These are phyloP conservation scores for Melitaea athalia DNA, from an alignment of 2,888 invertebrate species.

Conservation along the genomic window DNA sequence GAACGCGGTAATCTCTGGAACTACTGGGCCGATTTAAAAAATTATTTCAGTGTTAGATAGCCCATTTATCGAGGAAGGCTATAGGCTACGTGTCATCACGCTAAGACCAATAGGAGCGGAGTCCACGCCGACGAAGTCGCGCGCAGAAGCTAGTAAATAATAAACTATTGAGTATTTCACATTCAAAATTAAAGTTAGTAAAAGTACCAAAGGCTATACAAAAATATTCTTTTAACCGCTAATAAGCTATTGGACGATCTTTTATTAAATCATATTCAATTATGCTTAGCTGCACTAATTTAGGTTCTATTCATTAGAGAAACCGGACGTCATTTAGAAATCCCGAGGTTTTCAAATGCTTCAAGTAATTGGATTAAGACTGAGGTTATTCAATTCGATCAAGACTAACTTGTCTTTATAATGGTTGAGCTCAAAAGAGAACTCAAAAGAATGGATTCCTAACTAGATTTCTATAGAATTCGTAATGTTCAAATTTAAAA, in stretches of 20 bases:
- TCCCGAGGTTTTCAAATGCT: conserved; percentile 26
- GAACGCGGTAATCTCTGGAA: too few species aligned
- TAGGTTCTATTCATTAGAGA: conserved; percentile 31
- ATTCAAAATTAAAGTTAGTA: background rate
- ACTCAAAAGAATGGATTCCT: conserved; percentile 6
- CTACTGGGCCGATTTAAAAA: too few species aligned
- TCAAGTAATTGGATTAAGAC: conserved; percentile 30
- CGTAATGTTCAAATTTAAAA: background rate
- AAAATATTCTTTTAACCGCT: background rate
- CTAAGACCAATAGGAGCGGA: too few species aligned
- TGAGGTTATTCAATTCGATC: conserved; percentile 21
- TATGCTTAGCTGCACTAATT: conserved; percentile 31
- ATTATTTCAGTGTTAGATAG: too few species aligned
- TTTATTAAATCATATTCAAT: conserved; percentile 19
- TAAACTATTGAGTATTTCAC: background rate
- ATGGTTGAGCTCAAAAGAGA: conserved; percentile 4
- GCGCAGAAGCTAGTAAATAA: too few species aligned
- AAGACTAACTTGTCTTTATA: conserved; percentile 12
- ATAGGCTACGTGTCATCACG: too few species aligned
- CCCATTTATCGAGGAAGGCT: too few species aligned
- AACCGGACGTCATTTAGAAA: conserved; percentile 32
- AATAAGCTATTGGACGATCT: background rate
- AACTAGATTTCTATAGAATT: background rate
- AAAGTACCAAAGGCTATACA: background rate
- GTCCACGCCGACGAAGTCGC: too few species aligned